A percentile compares a stretch with the other conserved stretches of the same genome.
phyloP scores from a whole-genome alignment of 2,888 invertebrate species.

The Rhogogaster chlorosoma region DNA sequence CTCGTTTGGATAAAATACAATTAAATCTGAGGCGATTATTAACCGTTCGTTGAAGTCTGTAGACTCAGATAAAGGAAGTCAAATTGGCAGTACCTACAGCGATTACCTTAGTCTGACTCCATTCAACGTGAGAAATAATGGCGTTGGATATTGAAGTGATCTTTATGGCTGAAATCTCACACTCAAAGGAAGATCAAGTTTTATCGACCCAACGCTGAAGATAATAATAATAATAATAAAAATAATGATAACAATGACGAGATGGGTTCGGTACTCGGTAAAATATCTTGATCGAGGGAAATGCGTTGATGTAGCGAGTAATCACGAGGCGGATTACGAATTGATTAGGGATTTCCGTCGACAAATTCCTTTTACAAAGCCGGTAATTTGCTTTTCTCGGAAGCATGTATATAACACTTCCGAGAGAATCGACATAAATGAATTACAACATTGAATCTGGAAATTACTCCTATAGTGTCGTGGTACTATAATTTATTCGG shows the following conservation, averaged over 20 bases:
- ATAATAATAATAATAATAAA: background rate
- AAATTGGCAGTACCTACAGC: slow-evolving; percentile 7
- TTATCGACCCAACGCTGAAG: background rate
- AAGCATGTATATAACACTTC: background rate
- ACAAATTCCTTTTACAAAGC: background rate
- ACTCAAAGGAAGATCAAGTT: background rate
- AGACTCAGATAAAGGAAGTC: background rate
- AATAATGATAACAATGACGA: background rate
- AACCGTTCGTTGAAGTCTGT: slow-evolving; percentile 4
- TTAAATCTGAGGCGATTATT: background rate
- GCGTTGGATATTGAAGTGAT: background rate
- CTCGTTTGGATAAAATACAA: slow-evolving; percentile 21
- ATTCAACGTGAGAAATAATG: background rate
- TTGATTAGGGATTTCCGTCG: slow-evolving; percentile 10
- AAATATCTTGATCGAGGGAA: background rate
- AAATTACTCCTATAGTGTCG: background rate
- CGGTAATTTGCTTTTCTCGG: background rate
- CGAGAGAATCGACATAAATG: background rate
- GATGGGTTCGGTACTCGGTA: background rate
- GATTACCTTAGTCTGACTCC: background rate
- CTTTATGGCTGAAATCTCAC: background rate
- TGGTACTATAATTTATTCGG: background rate
- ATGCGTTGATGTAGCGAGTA: slow-evolving; percentile 1
- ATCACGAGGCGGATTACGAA: slow-evolving; percentile 10
- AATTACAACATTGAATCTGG: background rate